A percentile compares a stretch with the other conserved stretches of the same genome.
phyloP scores from a whole-genome alignment of 2,113 vertebrate genomes.

The Petrocephalus zakoni region DNA sequence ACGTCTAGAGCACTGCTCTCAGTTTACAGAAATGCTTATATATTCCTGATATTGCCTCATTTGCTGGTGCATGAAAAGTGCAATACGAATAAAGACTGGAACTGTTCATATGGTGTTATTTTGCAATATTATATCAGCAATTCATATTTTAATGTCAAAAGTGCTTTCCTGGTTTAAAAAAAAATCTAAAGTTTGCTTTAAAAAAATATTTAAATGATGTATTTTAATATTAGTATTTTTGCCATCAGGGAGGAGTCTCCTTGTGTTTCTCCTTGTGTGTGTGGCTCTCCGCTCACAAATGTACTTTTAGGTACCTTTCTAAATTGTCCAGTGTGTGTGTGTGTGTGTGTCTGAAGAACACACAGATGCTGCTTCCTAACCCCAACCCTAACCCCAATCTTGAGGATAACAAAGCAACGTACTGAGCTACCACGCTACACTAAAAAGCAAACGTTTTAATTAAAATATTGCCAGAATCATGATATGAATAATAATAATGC shows the following conservation, averaged over 20 bases:
- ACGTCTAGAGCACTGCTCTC: neutral
- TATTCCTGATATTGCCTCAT: neutral
- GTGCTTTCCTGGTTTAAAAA: neutral
- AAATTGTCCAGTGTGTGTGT: neutral
- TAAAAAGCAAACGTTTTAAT: neutral
- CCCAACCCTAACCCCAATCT: neutral
- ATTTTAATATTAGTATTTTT: neutral
- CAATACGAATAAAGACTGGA: neutral
- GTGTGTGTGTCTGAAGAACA: neutral
- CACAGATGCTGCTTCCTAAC: neutral
- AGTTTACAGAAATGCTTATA: neutral
- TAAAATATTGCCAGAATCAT: neutral
- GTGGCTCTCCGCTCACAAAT: neutral
- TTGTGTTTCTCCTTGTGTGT: neutral
- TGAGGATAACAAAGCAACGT: neutral
- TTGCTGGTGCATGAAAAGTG: neutral
- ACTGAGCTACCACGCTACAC: neutral
- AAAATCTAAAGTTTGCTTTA: neutral
- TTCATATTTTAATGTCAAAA: neutral
- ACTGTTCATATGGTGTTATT: neutral
- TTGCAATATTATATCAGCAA: neutral
- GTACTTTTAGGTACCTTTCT: neutral
- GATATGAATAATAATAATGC: neutral
- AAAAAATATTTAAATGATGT: neutral
- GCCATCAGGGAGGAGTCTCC: neutral